Evolutionary conservation across 2,113 vertebrate genomes (phyloP).

Genomic region (Trinectes maculatus): DNA sequence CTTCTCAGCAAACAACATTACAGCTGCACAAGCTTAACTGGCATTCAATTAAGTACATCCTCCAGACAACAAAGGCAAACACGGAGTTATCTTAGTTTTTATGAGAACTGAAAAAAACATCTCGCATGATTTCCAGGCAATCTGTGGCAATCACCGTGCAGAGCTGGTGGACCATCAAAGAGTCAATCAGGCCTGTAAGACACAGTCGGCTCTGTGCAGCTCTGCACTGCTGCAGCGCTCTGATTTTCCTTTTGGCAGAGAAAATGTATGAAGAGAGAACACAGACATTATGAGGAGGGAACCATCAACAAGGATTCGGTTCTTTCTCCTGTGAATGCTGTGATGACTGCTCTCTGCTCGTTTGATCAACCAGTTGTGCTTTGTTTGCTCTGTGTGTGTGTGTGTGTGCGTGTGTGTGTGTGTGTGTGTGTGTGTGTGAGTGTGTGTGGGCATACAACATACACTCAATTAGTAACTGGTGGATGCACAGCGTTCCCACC

Average conservation of each 20-base stretch:
- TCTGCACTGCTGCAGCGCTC: constrained; percentile 35
- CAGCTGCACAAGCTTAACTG: constrained; percentile 45
- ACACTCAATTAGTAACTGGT: constrained; percentile 44
- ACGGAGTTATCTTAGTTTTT: constrained; percentile 44
- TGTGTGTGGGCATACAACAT: constrained; percentile 1
- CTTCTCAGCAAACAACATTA: constrained; percentile 46
- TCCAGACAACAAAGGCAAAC: constrained; percentile 61
- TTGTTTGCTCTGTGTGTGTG: constrained; percentile 29
- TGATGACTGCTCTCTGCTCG: constrained; percentile 33
- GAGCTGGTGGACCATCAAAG: constrained; percentile 81
- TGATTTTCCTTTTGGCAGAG: constrained; percentile 65
- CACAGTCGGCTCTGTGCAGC: constrained; percentile 35
- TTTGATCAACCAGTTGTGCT: constrained; percentile 41
- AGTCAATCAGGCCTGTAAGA: constrained; percentile 62
- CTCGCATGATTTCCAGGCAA: constrained; percentile 63
- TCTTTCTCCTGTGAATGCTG: constrained; percentile 26
- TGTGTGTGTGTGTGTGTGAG: constrained; percentile 11
- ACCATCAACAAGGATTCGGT: constrained; percentile 39
- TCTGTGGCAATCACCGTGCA: constrained; percentile 63
- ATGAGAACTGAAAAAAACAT: constrained; percentile 44
- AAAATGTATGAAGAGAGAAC: constrained; percentile 17
- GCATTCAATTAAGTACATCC: constrained; percentile 46
- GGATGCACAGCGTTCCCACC: constrained; percentile 59
- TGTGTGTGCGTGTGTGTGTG: constrained; percentile 6
- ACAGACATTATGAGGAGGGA: constrained; percentile 22